Conservation (phyloP, 2,888 invertebrate genomes). For the Cantharis rufa region DNA sequence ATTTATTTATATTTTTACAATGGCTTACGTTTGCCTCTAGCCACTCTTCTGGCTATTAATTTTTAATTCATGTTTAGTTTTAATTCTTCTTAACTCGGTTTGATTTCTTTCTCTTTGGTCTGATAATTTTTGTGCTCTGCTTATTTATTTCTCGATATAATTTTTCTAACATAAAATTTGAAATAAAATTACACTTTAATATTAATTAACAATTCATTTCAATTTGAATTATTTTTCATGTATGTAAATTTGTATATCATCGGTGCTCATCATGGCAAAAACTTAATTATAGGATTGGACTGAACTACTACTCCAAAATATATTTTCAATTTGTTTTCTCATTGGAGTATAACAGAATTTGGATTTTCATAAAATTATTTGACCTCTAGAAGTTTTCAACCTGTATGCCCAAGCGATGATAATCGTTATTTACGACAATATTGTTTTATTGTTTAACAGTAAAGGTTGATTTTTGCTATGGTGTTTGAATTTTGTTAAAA, state of each 20-base stretch:
- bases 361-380: background rate
- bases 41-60: background rate
- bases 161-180: slow-evolving; percentile 12
- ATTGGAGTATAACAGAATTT: background rate
- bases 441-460: background rate
- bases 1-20: background rate
- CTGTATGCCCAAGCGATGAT: background rate
- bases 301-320: background rate
- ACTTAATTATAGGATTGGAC: background rate
- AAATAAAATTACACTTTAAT: slow-evolving; percentile 8
- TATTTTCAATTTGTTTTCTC: background rate
- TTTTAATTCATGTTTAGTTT: background rate
- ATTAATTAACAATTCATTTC: background rate
- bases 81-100: background rate
- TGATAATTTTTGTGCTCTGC: slow-evolving; percentile 25
- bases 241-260: background rate
- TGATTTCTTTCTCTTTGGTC: slow-evolving; percentile 21
- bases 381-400: background rate
- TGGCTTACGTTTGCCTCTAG: background rate
- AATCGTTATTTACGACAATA: background rate
- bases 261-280: background rate
- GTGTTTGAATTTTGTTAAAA: background rate
- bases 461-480: background rate
- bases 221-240: background rate
- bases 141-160: slow-evolving; percentile 9